Base-by-base conservation (phyloP, 2,888 invertebrate species). In the Acanthosepion lycidas region DNA sequence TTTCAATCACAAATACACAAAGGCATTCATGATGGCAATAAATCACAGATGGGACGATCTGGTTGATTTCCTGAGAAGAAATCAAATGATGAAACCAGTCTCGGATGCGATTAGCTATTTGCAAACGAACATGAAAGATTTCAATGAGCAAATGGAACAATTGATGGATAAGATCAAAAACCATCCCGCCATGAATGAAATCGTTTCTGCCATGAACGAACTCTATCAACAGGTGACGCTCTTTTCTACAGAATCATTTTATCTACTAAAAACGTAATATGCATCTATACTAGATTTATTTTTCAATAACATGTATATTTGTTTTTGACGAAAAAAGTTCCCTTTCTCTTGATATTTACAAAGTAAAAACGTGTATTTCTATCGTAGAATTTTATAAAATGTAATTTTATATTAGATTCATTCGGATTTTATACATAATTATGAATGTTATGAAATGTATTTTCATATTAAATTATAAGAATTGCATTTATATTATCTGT, bases 221-320 rank as follows among this genome's bases (percentile, higher is more conserved):
- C 94, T 96, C n/a, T 95, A 96, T 94, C 95, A 96, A 94, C 96
- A 96, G 96, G 96, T 96, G 95, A 23, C 5, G 42, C 78, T 28
- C 26, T 28, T 48, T 9, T 6, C 26, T 48, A 23, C 15, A 26
- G 9, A 15, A 26, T 93, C 1, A 20, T 64, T 49, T 20, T 20
- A 6, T 51, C 51, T 51, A 15, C 15, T 51, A 15, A 51, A 15
- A 51, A 51, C 51, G 51, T 51, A 51, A 12, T 51, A 51, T 51
- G 8, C 1, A 12, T 51, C 8, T 51, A 51, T 51, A 51, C 8
- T 51, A 51, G 51, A 8, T 15, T 51, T 15, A 51, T 51, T 51
- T 51, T 51, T 51, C 51, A 51, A 15, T 51, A 6, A 51, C 51
- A 15, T 51, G 8, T 51, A 15, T 51, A 51, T 51, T 51, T 15